Conservation (phyloP, 2,113 vertebrate species). For the Crypturellus undulatus region DNA sequence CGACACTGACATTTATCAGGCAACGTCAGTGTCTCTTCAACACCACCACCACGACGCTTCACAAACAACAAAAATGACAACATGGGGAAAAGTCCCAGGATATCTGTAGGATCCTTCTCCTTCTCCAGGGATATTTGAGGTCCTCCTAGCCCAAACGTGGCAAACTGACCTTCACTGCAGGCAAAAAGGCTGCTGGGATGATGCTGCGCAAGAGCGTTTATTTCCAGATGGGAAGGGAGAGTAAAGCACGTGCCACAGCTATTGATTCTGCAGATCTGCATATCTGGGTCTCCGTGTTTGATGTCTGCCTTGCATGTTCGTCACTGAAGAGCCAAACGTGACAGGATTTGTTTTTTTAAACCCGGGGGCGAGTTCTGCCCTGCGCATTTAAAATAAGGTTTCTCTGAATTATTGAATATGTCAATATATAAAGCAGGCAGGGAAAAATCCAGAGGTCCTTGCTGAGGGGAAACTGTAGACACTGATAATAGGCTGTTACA, state of each 20-base stretch:
- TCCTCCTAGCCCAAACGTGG: background rate
- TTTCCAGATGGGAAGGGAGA: constrained; percentile 8
- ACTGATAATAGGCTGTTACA: background rate
- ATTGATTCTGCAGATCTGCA: constrained; percentile 44
- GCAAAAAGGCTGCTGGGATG: background rate
- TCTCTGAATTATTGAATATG: constrained; percentile 72
- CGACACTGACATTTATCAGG: constrained; percentile 58
- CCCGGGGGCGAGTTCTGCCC: constrained; percentile 59
- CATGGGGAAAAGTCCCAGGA: constrained; percentile 67
- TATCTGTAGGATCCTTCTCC: no score
- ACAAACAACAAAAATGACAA: constrained; percentile 65
- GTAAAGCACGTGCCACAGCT: background rate
- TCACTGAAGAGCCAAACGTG: constrained; percentile 32
- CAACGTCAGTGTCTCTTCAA: background rate
- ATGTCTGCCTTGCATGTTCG: constrained; percentile 18
- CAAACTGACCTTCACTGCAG: constrained; percentile 7
- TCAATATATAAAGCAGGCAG: constrained; percentile 58
- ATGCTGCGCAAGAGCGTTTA: background rate
- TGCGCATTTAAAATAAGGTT: constrained; percentile 61
- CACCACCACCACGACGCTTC: no score
- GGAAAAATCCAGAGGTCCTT: constrained; percentile 57
- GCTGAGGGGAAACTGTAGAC: constrained; percentile 46
- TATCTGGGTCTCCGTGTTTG: constrained; percentile 6
- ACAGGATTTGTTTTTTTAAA: constrained; percentile 65
- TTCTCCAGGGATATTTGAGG: background rate